Conservation (phyloP, 1,140 invertebrate species). For the Phocides pigmalion region DNA sequence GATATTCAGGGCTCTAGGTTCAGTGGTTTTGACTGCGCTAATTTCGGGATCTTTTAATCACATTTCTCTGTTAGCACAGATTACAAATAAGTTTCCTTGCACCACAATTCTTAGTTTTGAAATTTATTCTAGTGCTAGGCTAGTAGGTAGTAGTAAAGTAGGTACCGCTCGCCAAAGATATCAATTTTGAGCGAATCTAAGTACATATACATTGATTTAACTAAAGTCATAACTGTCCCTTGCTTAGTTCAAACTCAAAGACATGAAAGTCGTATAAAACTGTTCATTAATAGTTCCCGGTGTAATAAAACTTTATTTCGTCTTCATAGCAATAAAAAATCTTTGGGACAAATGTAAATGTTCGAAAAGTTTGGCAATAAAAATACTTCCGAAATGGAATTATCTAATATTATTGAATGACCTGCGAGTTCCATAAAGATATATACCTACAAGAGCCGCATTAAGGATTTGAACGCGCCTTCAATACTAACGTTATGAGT, state of each 20-base stretch:
- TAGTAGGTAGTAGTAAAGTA: too few species aligned
- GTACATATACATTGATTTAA: not conserved
- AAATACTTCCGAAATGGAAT: conserved; percentile 41
- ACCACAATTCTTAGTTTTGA: too few species aligned
- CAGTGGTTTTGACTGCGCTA: too few species aligned
- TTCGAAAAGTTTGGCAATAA: conserved; percentile 65
- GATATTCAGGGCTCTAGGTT: too few species aligned
- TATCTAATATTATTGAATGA: conserved; percentile 16
- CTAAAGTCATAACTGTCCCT: not conserved
- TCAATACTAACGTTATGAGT: too few species aligned
- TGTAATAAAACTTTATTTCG: conserved; percentile 59
- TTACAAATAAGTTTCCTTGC: too few species aligned
- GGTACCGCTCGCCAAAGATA: too few species aligned
- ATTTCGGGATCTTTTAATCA: too few species aligned
- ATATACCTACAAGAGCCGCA: not conserved
- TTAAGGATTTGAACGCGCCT: too few species aligned
- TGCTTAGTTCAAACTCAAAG: conserved; percentile 5
- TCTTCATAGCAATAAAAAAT: conserved; percentile 52
- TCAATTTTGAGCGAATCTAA: too few species aligned
- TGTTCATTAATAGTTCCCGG: conserved; percentile 55
- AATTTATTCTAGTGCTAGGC: too few species aligned
- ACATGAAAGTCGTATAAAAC: conserved; percentile 59
- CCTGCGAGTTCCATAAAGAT: conserved; percentile 13
- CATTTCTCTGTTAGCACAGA: too few species aligned
- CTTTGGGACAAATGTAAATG: conserved; percentile 57